Evolutionary conservation across 2,888 invertebrate species (phyloP), one percentile per base, ranked within the genome.

Genomic region (Agrenia bidenticulata): DNA sequence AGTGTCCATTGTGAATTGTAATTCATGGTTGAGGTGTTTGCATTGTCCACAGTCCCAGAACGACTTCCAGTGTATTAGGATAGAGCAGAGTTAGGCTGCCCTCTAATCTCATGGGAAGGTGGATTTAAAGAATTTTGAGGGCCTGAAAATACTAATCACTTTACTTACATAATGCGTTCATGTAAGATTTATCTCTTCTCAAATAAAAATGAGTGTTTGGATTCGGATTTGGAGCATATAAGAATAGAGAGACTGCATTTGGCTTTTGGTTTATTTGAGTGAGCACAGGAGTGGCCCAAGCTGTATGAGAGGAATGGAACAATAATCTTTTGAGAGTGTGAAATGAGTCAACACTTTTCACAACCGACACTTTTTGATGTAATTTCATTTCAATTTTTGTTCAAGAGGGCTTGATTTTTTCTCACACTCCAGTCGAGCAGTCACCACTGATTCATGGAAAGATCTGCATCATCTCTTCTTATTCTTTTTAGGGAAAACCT

Each of bases 261-360:
- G 32, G 11, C 9, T 51, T 51, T 23, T 7, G 7, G 7, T 49
- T 23, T 51, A 24, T 51, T 24, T 24, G 51, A 51, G 51, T 51
- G 51, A 51, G 51, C 51, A 51, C 51, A 51, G 51, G 51, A 51
- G 51, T 51, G 51, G 51, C 51, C 24, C 24, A 13, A 51, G n/a
- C 2, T n/a, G 17, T 58, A 21, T 24, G 13, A 23, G 24, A 56
- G 63, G 27, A 56, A 60, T 66, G 66, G 67, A 67, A 67, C 67
- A 67, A 67, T 67, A 67, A 67, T 67, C 64, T 67, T 67, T 63
- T 39, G 61, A 63, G 67, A 67, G 67, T 64, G 69, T 63, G 65
- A 66, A 66, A 66, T 69, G 69, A 69, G 60, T 69, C 69, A 60
- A 69, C 69, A 69, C 64, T 66, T 69, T 67, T 69, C 51, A 13